Conservation (phyloP, 2,797 vertebrate species). For the Onychomys arenicola region DNA sequence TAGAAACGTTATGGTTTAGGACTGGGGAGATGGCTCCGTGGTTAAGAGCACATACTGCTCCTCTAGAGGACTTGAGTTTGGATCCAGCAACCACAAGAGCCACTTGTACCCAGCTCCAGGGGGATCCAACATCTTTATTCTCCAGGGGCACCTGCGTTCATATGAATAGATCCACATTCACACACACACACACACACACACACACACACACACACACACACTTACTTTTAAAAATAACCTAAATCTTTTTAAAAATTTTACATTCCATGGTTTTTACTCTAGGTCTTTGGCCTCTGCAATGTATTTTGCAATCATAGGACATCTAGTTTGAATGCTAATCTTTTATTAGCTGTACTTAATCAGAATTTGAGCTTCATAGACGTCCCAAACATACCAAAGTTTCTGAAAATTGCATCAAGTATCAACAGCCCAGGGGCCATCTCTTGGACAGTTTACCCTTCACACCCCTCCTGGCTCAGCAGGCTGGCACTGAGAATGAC, state of each 20-base stretch:
- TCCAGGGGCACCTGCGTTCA: neutral
- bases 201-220: neutral
- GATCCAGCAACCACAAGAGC: neutral
- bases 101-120: neutral
- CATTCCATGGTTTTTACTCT: neutral
- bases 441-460: neutral
- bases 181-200: neutral
- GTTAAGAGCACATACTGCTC: neutral
- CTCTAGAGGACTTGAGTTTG: too few species aligned
- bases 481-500: neutral
- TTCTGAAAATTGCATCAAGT: constrained; percentile 16
- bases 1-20: neutral
- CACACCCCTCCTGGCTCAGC: neutral
- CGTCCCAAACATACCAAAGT: neutral
- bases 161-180: neutral
- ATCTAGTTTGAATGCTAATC: neutral
- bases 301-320: neutral
- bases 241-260: neutral
- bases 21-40: neutral
- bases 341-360: constrained; percentile 23
- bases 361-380: constrained; percentile 16
- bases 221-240: neutral
- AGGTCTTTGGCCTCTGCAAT: neutral
- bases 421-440: accelerated
- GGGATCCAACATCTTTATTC: neutral